phyloP scores from a whole-genome alignment of 2,888 invertebrate species.

The Hetaerina titia region DNA sequence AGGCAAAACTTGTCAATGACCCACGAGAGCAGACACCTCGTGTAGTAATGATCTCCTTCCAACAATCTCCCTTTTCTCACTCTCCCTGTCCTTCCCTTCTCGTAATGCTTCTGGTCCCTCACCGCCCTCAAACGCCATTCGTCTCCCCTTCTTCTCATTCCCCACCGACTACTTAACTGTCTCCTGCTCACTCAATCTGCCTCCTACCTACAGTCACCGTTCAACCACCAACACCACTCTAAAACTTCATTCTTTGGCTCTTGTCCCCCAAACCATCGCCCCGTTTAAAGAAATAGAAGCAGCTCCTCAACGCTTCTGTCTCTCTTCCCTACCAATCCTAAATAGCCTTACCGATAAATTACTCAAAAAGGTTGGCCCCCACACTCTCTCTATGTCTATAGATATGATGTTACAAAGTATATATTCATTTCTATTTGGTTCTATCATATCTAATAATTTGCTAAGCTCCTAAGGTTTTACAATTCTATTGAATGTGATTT shows the following conservation, averaged over 20 bases:
- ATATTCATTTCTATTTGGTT: not conserved
- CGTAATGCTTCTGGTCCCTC: not conserved
- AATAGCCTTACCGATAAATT: conserved; percentile 46
- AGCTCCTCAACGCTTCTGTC: not conserved
- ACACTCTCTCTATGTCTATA: not conserved
- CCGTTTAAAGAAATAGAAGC: not conserved
- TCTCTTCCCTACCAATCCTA: not conserved
- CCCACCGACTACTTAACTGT: not conserved
- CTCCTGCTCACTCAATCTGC: not conserved
- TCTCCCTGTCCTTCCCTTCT: not conserved
- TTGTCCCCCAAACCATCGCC: not conserved
- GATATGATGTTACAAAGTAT: no score
- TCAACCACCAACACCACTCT: no score
- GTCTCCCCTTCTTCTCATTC: not conserved
- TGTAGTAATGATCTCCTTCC: conserved; percentile 54
- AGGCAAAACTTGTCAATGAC: conserved; percentile 43
- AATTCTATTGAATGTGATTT: not conserved
- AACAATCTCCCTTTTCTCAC: conserved; percentile 29
- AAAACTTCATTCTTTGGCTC: not conserved
- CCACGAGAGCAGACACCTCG: conserved; percentile 58
- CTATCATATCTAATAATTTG: not conserved
- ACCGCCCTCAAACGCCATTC: not conserved
- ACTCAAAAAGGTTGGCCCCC: not conserved
- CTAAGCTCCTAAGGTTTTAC: not conserved
- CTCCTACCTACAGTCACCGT: not conserved